Evolutionary conservation across 2,888 invertebrate species (phyloP), one percentile per base, ranked within the genome.

Genomic region (Sinotaia quadrata): DNA sequence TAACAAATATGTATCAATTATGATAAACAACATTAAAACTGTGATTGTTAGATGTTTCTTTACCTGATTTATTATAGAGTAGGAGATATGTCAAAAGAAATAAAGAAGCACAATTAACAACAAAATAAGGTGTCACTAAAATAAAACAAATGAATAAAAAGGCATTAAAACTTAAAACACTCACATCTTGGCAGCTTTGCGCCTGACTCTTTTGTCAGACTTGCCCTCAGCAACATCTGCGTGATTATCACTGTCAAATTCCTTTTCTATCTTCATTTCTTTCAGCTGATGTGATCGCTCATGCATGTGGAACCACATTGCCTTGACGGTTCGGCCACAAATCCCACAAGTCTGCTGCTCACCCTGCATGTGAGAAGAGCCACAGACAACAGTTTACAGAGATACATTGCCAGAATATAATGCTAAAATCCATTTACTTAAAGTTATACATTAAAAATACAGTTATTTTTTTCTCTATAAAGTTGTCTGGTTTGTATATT

Each of bases 271-370:
- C 29, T 15, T n/a, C 7, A 24, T 24, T n/a, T 65, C 52, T 34
- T 36, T 34, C 60, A 61, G 36, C 27, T 47, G 37, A 58, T 72
- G 71, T 12, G 51, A 57, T 4, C 47, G 36, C 29, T 51, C 27
- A 31, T 72, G 71, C 24, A 51, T 37, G n/a, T 63, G 51, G 34
- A 61, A 36, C 68, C 68, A 72, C 71, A 72, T 72, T 10, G 65
- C 52, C 61, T 68, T 65, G 31, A 68, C 24, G n/a, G n/a, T n/a
- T n/a, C 34, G 47, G 1, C 51, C 51, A 60, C 71, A 72, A 7
- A 60, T 12, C 37, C 57, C 51, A 54, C 71, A 72, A 7, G n/a
- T 15, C 15, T 33, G 37, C 8, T 27, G 41, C 41, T 72, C 71
- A 21, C 65, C 56, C 71, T 71, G 60, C 3, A 44, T 10, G 5